phyloP scores from a whole-genome alignment of 2,888 invertebrate species.

The Drosophila koepferae region DNA sequence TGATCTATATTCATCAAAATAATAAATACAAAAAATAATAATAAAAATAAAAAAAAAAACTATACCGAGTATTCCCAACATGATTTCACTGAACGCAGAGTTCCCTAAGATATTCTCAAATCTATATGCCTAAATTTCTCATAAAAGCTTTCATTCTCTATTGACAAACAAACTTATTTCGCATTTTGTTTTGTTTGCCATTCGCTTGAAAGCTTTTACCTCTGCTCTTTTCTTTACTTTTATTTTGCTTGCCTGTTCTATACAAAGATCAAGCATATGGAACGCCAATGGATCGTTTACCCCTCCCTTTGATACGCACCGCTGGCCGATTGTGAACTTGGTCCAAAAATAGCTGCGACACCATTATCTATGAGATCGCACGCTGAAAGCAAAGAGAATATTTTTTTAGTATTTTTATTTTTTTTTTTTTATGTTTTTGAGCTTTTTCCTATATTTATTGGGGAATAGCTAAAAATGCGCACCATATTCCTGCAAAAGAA shows the following conservation, averaged over 20 bases:
- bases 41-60: neutral
- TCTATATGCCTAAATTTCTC: too few relatives aligned
- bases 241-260: conserved; percentile 67
- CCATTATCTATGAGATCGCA: conserved; percentile 88
- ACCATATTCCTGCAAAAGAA: conserved; percentile 82
- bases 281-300: neutral
- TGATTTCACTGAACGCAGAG: neutral
- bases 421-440: conserved; percentile 6
- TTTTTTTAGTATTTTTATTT: neutral
- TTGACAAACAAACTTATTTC: conserved; percentile 53
- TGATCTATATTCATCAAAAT: neutral
- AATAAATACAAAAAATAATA: too few relatives aligned
- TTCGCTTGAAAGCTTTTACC: conserved; percentile 34
- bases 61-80: neutral
- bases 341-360: conserved; percentile 91
- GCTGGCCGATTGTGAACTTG: conserved; percentile 84
- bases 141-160: conserved; percentile 16
- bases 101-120: neutral
- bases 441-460: neutral
- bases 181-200: conserved; percentile 2
- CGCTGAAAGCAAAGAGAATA: conserved; percentile 85
- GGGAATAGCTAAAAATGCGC: conserved; percentile 1
- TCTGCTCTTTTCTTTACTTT: conserved; percentile 28
- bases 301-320: conserved; percentile 63
- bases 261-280: conserved; percentile 38